Evolutionary conservation across 1,140 invertebrate species (phyloP).

Genomic region (Tachypleus tridentatus): DNA sequence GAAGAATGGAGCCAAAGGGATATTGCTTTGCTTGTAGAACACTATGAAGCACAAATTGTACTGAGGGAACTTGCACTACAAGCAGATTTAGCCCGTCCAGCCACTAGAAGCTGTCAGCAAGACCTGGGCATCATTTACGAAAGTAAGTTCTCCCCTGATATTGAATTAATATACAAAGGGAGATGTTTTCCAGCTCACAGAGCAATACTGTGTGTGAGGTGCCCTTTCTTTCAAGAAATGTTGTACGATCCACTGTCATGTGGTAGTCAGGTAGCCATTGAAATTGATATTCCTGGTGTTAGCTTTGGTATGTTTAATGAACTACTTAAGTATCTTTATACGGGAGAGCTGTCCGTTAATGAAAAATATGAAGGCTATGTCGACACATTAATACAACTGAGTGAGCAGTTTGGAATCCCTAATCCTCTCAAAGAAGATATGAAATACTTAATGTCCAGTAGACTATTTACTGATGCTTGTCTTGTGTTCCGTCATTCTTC

Average conservation of each 20-base stretch:
- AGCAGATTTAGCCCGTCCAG: constrained; percentile 77
- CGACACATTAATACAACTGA: constrained; percentile 53
- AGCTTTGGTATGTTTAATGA: constrained; percentile 76
- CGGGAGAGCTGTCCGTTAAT: constrained; percentile 55
- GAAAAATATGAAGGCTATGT: constrained; percentile 25
- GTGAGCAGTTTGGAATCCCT: constrained; percentile 74
- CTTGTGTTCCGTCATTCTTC: constrained; percentile 41
- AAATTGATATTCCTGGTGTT: constrained; percentile 55
- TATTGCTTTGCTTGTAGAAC: constrained; percentile 67
- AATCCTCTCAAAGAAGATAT: constrained; percentile 78
- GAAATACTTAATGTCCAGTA: constrained; percentile 71
- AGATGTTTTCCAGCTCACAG: constrained; percentile 79
- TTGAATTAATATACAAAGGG: constrained; percentile 76
- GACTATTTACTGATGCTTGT: constrained; percentile 75
- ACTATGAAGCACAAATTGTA: constrained; percentile 76
- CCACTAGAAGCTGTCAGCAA: constrained; percentile 70
- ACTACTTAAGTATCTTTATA: constrained; percentile 75
- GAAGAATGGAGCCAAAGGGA: constrained; percentile 69
- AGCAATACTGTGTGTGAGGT: constrained; percentile 68
- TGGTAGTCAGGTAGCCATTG: constrained; percentile 61
- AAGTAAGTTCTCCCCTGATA: constrained; percentile 77
- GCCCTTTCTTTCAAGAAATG: constrained; percentile 72
- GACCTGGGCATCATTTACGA: constrained; percentile 74
- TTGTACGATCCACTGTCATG: constrained; percentile 37
- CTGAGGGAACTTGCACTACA: constrained; percentile 76